phyloP scores from a whole-genome alignment of 1,140 invertebrate genomes.

The Bombus consobrinus region DNA sequence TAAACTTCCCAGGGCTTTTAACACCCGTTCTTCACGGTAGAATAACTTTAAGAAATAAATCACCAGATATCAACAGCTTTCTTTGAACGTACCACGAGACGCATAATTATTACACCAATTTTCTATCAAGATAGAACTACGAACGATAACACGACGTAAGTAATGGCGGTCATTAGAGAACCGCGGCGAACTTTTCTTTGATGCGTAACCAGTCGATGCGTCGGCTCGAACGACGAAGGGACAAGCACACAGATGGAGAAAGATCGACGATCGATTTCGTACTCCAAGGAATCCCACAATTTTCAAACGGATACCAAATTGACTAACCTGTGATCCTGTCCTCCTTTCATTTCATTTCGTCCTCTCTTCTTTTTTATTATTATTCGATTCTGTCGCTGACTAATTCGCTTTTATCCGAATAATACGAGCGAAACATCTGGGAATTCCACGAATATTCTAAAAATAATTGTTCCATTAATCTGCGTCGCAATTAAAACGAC shows the following conservation, averaged over 20 bases:
- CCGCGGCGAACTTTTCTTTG: conserved; percentile 6
- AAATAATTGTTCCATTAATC: background rate
- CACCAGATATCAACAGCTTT: background rate
- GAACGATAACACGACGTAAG: background rate
- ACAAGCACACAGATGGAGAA: background rate
- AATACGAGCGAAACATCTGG: background rate
- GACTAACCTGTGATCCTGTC: background rate
- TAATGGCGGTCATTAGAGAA: conserved; percentile 28
- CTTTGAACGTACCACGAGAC: background rate
- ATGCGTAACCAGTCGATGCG: background rate
- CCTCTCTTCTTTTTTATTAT: background rate
- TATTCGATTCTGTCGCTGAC: background rate
- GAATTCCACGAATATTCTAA: background rate
- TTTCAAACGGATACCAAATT: conserved; percentile 11
- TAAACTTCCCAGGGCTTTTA: background rate
- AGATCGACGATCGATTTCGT: background rate
- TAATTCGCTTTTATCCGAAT: background rate
- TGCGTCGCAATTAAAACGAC: background rate
- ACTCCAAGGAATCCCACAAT: background rate
- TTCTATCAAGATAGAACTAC: conserved; percentile 6
- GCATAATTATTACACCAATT: conserved; percentile 39
- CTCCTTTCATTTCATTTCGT: too few relatives aligned
- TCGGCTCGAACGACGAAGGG: background rate
- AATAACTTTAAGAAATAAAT: conserved; percentile 8
- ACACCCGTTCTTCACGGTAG: background rate